Evolutionary conservation across 2,888 invertebrate genomes (phyloP).

Genomic region (Rhimphoctona megacephalus): DNA sequence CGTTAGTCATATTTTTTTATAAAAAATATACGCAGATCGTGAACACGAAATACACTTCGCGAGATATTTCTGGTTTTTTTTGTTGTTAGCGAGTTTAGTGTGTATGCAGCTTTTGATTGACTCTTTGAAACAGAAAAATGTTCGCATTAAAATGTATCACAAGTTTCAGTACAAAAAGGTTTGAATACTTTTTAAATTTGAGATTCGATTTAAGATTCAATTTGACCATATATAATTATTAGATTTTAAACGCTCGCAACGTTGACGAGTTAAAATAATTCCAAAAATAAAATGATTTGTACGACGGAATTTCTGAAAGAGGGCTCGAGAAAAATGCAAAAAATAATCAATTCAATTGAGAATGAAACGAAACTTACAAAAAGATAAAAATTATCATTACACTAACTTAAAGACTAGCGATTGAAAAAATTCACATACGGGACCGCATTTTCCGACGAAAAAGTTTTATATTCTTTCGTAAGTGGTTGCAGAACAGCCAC

Average conservation of each 20-base stretch:
- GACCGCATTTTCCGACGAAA: background rate
- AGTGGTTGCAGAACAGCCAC: constrained; percentile 87
- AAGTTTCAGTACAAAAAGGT: constrained; percentile 23
- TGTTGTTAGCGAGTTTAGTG: constrained; percentile 6
- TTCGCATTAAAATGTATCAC: constrained; percentile 45
- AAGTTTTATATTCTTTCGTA: constrained; percentile 86
- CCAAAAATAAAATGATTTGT: background rate
- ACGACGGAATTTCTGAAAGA: background rate
- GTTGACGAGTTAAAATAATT: background rate
- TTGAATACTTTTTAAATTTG: background rate
- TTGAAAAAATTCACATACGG: background rate
- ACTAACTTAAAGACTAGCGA: constrained; percentile 47
- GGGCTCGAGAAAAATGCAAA: background rate
- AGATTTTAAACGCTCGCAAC: background rate
- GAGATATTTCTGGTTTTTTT: constrained; percentile 13
- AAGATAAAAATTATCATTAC: constrained; percentile 4
- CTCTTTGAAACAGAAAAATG: background rate
- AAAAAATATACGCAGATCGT: constrained; percentile 63
- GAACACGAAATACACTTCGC: constrained; percentile 29
- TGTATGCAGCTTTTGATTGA: constrained; percentile 23
- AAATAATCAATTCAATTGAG: background rate
- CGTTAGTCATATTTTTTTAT: constrained; percentile 41
- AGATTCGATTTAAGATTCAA: background rate
- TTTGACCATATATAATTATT: background rate
- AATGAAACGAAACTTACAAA: background rate